Evolutionary conservation across 2,797 vertebrate species (phyloP).

Genomic region (Pelobates cultripes): DNA sequence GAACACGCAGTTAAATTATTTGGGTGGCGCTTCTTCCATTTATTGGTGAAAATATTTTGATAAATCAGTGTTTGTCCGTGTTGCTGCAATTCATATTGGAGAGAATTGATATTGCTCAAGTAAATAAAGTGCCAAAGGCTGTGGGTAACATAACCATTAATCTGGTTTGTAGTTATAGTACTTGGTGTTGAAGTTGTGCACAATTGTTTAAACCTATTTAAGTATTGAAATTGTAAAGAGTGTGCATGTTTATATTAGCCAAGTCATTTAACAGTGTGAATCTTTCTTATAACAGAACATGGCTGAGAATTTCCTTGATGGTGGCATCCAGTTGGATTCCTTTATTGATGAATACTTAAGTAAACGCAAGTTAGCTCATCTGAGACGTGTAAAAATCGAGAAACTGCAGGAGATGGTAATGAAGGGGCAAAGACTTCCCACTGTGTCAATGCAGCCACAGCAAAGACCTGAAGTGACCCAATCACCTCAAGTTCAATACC

Average conservation of each 20-base stretch:
- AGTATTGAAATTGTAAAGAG: no score
- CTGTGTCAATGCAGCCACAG: slow-evolving; percentile 58
- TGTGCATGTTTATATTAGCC: background rate
- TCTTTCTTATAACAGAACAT: slow-evolving; percentile 76
- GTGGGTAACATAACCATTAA: no score
- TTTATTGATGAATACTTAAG: slow-evolving; percentile 91
- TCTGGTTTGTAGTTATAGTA: no score
- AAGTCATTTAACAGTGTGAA: background rate
- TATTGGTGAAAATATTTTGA: no score
- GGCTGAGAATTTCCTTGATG: slow-evolving; percentile 93
- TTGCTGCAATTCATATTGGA: no score
- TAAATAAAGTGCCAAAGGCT: no score
- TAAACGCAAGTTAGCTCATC: slow-evolving; percentile 89
- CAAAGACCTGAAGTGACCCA: slow-evolving; percentile 62
- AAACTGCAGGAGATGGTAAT: slow-evolving; percentile 96
- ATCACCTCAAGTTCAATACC: slow-evolving; percentile 57
- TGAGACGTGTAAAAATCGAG: slow-evolving; percentile 92
- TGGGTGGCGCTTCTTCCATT: no score
- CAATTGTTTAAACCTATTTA: no score
- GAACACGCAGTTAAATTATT: no score
- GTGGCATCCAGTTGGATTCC: slow-evolving; percentile 83
- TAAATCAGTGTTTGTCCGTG: no score
- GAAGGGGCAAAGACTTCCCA: slow-evolving; percentile 79
- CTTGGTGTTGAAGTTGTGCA: no score
- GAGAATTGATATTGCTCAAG: no score